phyloP scores from a whole-genome alignment of 2,888 invertebrate genomes.

The Nephrotoma flavescens region DNA sequence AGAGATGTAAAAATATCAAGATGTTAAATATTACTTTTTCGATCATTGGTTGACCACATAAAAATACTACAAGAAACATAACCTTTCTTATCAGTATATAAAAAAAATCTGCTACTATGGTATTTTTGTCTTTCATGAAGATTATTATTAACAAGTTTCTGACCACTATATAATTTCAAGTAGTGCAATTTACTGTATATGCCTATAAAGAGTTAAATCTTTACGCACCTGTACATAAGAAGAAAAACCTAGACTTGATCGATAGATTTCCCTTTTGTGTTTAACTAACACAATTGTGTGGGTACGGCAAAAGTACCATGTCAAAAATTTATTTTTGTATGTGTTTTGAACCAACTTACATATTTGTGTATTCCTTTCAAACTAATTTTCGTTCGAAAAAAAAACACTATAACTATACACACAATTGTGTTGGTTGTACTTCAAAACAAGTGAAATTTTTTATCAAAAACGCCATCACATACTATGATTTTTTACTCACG shows the following conservation, averaged over 20 bases:
- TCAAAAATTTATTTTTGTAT: too few species aligned
- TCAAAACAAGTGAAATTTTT: too few species aligned
- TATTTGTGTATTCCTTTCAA: too few species aligned
- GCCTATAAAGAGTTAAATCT: neutral
- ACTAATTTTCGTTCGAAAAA: too few species aligned
- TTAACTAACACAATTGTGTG: too few species aligned
- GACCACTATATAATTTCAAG: neutral
- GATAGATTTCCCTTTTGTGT: too few species aligned
- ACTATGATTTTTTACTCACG: too few species aligned
- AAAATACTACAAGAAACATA: neutral
- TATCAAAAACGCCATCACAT: too few species aligned
- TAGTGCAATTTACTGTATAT: neutral
- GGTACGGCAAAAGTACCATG: too few species aligned
- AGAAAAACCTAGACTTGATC: neutral
- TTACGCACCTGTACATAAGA: neutral
- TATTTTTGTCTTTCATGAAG: neutral
- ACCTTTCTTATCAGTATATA: neutral
- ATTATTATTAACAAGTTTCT: neutral
- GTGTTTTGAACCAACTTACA: too few species aligned
- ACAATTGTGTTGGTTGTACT: too few species aligned
- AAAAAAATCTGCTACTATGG: neutral
- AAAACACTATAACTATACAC: too few species aligned
- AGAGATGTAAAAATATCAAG: neutral
- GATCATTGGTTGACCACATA: neutral
- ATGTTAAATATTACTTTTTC: neutral